These are phyloP conservation scores for Gnathonemus longibarbis DNA, from an alignment of 2,113 vertebrate species.

Conservation along the genomic window DNA sequence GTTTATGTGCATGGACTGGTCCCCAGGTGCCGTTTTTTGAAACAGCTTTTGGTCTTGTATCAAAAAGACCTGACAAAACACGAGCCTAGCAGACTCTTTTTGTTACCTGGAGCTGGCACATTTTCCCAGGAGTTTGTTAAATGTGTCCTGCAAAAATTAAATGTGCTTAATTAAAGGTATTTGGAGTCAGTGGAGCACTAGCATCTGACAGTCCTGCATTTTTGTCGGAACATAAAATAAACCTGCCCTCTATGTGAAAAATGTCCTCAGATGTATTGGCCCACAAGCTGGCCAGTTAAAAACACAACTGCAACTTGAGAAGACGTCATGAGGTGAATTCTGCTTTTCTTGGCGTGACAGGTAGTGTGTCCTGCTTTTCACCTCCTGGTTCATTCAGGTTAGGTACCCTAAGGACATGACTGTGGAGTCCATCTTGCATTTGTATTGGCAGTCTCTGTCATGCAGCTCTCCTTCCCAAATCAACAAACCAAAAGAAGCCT, in stretches of 20 bases:
- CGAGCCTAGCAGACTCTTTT: neutral
- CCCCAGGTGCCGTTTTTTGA: neutral
- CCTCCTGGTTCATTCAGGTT: neutral
- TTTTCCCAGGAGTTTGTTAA: neutral
- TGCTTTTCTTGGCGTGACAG: neutral
- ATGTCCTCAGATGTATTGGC: neutral
- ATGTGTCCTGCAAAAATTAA: neutral
- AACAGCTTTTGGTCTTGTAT: neutral
- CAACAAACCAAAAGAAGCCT: neutral
- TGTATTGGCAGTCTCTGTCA: neutral
- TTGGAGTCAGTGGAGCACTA: neutral
- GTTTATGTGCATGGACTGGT: neutral
- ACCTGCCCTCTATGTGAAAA: neutral
- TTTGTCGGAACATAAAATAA: neutral
- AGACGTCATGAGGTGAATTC: neutral
- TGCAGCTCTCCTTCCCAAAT: neutral
- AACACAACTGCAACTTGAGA: neutral
- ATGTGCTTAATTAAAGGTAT: neutral
- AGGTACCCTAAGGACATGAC: neutral
- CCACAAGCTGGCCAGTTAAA: neutral
- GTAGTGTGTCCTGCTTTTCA: neutral
- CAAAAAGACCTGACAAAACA: neutral
- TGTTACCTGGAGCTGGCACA: neutral
- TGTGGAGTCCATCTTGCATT: neutral
- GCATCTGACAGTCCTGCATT: neutral